Percentiles rank a stretch among this genome's conserved stretches.
Evolutionary conservation across 2,113 vertebrate genomes (phyloP).

Genomic region (Oryzias woworae): DNA sequence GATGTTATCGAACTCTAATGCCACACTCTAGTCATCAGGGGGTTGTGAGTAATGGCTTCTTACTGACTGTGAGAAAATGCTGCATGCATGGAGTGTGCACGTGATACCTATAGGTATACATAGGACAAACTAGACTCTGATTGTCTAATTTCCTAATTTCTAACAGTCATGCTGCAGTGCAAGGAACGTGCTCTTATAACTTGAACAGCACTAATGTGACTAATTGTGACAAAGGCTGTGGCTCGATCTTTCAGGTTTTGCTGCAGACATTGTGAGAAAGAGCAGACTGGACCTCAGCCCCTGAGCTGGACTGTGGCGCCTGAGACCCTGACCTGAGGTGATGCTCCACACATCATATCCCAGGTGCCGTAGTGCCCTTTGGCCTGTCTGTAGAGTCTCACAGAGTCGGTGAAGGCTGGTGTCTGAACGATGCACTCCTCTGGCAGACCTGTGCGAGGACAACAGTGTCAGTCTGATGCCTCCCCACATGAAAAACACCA

Average conservation of each 20-base stretch:
- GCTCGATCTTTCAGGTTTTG: not conserved
- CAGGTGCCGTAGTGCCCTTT: conserved; percentile 92
- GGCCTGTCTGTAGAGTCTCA: conserved; percentile 88
- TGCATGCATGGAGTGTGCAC: no score
- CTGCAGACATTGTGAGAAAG: not conserved
- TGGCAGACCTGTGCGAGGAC: conserved; percentile 80
- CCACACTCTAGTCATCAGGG: no score
- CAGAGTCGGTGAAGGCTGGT: conserved; percentile 87
- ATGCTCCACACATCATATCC: conserved; percentile 94
- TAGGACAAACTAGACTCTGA: no score
- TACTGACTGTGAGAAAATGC: no score
- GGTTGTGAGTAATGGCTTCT: no score
- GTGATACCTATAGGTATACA: no score
- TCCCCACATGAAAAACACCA: not conserved
- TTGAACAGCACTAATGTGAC: no score
- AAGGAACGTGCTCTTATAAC: no score
- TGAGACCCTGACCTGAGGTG: conserved; percentile 82
- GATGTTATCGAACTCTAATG: no score
- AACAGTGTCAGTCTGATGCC: conserved; percentile 13
- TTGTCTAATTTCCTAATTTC: no score
- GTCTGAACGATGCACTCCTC: conserved; percentile 88
- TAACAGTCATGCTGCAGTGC: no score
- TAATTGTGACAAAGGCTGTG: no score
- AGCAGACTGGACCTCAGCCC: not conserved
- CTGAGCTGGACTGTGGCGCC: not conserved